Evolutionary conservation across 2,113 vertebrate genomes (phyloP).

Genomic region (Pollachius pollachius): DNA sequence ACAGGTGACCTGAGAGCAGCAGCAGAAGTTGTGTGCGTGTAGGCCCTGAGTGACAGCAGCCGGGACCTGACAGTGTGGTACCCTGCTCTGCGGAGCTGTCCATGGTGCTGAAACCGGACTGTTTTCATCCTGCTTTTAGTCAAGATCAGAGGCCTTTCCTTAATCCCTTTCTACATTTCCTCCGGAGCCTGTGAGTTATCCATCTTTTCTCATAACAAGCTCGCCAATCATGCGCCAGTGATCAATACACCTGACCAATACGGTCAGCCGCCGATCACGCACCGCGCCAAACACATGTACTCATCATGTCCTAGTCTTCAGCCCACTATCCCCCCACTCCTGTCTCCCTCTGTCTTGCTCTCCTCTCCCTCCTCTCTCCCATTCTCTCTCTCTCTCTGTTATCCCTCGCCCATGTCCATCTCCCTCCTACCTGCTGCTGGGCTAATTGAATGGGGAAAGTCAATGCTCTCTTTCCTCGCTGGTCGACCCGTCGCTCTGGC

Average conservation of each 20-base stretch:
- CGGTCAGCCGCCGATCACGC: conserved; percentile 43
- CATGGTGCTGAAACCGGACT: conserved; percentile 45
- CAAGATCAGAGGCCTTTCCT: conserved; percentile 5
- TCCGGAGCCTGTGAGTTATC: conserved; percentile 28
- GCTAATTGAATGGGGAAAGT: conserved; percentile 67
- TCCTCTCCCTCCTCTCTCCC: too few species aligned
- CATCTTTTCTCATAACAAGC: conserved; percentile 29
- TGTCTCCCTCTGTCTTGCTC: not conserved
- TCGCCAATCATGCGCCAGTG: conserved; percentile 24
- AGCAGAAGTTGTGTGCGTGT: too few species aligned
- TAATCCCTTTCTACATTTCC: conserved; percentile 23
- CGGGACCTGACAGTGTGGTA: conserved; percentile 49
- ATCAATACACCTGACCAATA: conserved; percentile 44
- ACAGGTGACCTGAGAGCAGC: conserved; percentile 53
- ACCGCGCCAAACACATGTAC: conserved; percentile 29
- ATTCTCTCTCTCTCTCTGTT: too few species aligned
- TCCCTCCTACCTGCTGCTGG: not conserved
- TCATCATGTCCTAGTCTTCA: conserved; percentile 23
- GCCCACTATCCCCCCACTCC: conserved; percentile 23
- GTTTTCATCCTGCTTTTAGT: conserved; percentile 1
- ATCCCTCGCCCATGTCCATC: too few species aligned
- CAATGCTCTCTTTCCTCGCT: conserved; percentile 46
- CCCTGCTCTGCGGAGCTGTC: conserved; percentile 34
- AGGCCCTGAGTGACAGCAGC: conserved; percentile 30
- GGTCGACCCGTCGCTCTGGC: conserved; percentile 35